A percentile compares a stretch with the other conserved stretches of the same genome.
phyloP scores from a whole-genome alignment of 2,113 vertebrate genomes.

The Microtus richardsoni region DNA sequence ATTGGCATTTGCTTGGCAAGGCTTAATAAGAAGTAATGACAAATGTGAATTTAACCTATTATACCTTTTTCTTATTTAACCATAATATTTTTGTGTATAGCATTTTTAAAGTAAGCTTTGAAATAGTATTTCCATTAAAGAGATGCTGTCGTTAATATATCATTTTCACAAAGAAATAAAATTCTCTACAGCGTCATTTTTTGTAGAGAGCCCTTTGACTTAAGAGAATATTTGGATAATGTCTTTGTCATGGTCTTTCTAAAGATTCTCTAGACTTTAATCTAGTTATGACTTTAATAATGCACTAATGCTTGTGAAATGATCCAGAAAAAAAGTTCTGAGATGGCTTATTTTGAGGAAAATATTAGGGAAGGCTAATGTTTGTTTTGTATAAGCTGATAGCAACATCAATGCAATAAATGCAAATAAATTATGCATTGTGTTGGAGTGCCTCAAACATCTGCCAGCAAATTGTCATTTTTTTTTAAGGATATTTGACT shows the following conservation, averaged over 20 bases:
- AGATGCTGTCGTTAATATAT: conserved; percentile 51
- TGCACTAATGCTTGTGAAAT: conserved; percentile 50
- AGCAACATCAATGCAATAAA: conserved; percentile 42
- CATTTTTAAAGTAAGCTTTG: conserved; percentile 66
- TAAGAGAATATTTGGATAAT: conserved; percentile 49
- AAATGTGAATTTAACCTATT: conserved; percentile 53
- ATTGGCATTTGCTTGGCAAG: conserved; percentile 54
- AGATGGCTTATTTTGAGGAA: conserved; percentile 53
- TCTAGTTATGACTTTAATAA: conserved; percentile 70
- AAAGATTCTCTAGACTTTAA: conserved; percentile 61
- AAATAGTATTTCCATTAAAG: conserved; percentile 52
- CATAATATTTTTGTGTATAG: conserved; percentile 37
- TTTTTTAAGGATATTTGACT: conserved; percentile 13
- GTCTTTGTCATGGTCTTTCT: conserved; percentile 65
- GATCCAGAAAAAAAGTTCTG: conserved; percentile 55
- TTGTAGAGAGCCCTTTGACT: conserved; percentile 1
- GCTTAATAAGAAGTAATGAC: conserved; percentile 10
- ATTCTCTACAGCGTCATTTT: conserved; percentile 9
- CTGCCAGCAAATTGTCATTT: conserved; percentile 55
- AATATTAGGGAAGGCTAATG: conserved; percentile 26
- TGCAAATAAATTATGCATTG: conserved; percentile 51
- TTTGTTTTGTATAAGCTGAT: conserved; percentile 46
- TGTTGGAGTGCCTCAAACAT: conserved; percentile 42
- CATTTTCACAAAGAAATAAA: conserved; percentile 51
- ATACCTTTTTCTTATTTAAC: conserved; percentile 44